Evolutionary conservation across 1,140 invertebrate species (phyloP).

Genomic region (Drosophila melanica): DNA sequence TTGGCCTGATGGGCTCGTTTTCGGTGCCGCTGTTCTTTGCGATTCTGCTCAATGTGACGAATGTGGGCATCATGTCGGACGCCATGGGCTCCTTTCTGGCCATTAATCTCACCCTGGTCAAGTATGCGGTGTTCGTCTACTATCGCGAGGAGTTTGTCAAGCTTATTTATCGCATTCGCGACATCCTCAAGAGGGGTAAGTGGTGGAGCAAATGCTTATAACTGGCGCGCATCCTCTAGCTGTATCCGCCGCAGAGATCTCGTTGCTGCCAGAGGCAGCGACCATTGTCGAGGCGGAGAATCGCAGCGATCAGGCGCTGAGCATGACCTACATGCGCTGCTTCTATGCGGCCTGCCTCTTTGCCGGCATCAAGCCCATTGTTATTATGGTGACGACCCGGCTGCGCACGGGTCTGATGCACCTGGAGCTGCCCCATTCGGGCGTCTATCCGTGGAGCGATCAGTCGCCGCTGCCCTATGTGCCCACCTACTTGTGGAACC

Average conservation of each 20-base stretch:
- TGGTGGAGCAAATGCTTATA: background rate
- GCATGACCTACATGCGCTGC: conserved; percentile 54
- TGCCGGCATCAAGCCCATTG: conserved; percentile 54
- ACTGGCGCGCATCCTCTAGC: background rate
- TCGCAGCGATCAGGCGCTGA: conserved; percentile 56
- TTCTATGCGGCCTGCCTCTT: conserved; percentile 53
- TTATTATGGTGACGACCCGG: conserved; percentile 42
- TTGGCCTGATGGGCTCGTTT: conserved; percentile 32
- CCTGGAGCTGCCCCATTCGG: conserved; percentile 58
- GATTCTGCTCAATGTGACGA: conserved; percentile 45
- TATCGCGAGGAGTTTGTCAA: conserved; percentile 58
- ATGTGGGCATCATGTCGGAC: conserved; percentile 61
- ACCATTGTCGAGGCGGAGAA: conserved; percentile 60
- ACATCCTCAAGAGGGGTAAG: conserved; percentile 55
- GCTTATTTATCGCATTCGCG: conserved; percentile 53
- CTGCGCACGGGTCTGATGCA: conserved; percentile 28
- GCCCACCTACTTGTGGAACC: conserved; percentile 68
- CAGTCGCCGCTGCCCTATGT: conserved; percentile 40
- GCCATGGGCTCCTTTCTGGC: conserved; percentile 57
- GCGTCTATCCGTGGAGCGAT: conserved; percentile 51
- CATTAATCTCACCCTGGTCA: conserved; percentile 46
- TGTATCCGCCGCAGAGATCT: conserved; percentile 34
- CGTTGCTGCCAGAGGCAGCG: conserved; percentile 27
- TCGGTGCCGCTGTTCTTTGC: conserved; percentile 45
- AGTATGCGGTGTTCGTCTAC: conserved; percentile 52